Conservation (phyloP, 2,797 vertebrate genomes). For the Cryptoprocta ferox region DNA sequence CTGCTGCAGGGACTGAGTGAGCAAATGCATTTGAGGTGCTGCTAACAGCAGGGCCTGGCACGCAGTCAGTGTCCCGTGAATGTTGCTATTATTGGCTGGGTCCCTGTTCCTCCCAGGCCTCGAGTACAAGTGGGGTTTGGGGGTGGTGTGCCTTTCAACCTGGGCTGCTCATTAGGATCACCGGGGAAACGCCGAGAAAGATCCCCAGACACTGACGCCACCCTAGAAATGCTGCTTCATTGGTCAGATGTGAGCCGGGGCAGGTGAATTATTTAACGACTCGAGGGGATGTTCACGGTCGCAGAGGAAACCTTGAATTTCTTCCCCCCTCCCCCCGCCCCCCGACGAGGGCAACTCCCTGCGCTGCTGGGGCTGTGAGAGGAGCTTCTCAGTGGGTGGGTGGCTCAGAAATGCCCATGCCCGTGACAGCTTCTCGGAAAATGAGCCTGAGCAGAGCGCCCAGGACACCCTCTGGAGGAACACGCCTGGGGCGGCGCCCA, state of each 20-base stretch:
- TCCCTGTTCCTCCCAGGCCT: neutral
- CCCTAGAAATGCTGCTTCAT: neutral
- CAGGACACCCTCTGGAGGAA: neutral
- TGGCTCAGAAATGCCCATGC: neutral
- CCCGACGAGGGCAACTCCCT: too few species aligned
- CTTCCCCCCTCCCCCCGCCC: too few species aligned
- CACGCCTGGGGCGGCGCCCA: neutral
- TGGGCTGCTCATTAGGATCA: neutral
- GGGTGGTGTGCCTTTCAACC: neutral
- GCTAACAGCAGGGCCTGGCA: neutral
- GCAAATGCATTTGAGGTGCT: fast-evolving
- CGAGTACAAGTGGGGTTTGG: neutral
- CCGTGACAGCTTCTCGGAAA: neutral
- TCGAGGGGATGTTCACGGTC: neutral
- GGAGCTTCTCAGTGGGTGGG: fast-evolving
- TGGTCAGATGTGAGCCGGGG: neutral
- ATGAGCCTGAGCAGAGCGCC: neutral
- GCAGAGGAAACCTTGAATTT: neutral
- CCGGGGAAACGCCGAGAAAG: neutral
- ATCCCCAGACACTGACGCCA: neutral
- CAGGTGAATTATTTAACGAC: neutral
- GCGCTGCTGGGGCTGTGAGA: neutral
- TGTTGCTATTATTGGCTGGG: neutral
- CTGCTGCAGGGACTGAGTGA: neutral
- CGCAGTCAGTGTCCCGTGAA: fast-evolving